Evolutionary conservation across 1,140 invertebrate genomes (phyloP).

Genomic region (Papilio polytes): DNA sequence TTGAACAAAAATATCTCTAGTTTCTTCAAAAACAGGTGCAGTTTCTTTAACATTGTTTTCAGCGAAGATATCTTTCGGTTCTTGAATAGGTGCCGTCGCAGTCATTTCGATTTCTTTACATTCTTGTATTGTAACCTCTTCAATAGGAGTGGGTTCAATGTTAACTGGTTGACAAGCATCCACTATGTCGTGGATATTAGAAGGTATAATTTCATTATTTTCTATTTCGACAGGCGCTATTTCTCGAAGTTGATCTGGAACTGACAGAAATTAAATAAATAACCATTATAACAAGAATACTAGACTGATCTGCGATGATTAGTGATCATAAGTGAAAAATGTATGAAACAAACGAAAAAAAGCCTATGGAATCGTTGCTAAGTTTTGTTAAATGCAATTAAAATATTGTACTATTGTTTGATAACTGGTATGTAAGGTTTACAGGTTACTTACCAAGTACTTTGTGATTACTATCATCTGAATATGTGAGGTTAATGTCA

Average conservation of each 20-base stretch:
- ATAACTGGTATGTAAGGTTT: too few species aligned
- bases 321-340: too few species aligned
- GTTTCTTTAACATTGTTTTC: not conserved
- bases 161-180: not conserved
- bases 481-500: slow-evolving; percentile 66
- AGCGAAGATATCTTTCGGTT: not conserved
- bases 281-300: not conserved
- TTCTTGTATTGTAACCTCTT: slow-evolving; percentile 1
- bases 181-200: not conserved
- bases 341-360: too few species aligned
- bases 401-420: too few species aligned
- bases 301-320: too few species aligned
- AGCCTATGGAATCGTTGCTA: too few species aligned
- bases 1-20: slow-evolving; percentile 35
- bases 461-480: slow-evolving; percentile 57
- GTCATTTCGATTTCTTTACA: not conserved
- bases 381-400: too few species aligned
- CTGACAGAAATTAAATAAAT: slow-evolving; percentile 29
- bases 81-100: slow-evolving; percentile 15
- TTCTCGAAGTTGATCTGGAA: slow-evolving; percentile 44
- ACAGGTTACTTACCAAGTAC: slow-evolving; percentile 35
- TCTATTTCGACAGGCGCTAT: slow-evolving; percentile 23
- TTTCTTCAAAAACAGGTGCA: slow-evolving; percentile 22
- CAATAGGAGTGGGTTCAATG: not conserved
- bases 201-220: slow-evolving; percentile 23